Evolutionary conservation across 1,140 invertebrate species (phyloP).

Genomic region (Drosophila sulfurigaster): DNA sequence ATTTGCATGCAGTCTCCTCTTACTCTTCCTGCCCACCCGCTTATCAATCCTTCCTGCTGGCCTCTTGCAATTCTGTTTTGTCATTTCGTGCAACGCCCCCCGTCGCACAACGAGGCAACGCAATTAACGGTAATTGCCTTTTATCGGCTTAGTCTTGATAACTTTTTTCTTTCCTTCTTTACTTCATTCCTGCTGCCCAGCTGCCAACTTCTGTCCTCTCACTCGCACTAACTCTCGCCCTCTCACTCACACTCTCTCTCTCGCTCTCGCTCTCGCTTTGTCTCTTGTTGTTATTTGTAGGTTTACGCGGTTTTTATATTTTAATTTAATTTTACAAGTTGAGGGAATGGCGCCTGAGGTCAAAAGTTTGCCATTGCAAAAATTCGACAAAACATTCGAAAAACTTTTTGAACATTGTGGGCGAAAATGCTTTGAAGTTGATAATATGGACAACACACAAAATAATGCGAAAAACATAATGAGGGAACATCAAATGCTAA

Average conservation of each 20-base stretch:
- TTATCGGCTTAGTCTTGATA: constrained; percentile 83
- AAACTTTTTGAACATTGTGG: constrained; percentile 56
- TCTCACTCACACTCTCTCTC: not conserved
- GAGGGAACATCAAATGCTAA: not conserved
- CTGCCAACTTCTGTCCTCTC: not conserved
- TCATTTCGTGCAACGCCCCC: constrained; percentile 43
- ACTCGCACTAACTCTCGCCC: not conserved
- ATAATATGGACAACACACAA: constrained; percentile 27
- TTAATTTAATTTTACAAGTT: constrained; percentile 82
- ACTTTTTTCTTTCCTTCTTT: constrained; percentile 35
- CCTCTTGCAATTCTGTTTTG: constrained; percentile 61
- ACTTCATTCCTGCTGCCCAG: not conserved
- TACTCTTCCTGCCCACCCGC: not conserved
- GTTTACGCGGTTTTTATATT: constrained; percentile 82
- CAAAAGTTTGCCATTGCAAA: constrained; percentile 69
- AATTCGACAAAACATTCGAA: constrained; percentile 64
- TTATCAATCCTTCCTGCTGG: constrained; percentile 5
- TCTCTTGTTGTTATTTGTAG: constrained; percentile 68
- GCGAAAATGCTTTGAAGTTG: constrained; percentile 71
- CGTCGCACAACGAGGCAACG: constrained; percentile 72
- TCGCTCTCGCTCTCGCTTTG: constrained; percentile 30
- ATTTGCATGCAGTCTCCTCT: constrained; percentile 63
- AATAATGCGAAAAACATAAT: constrained; percentile 40
- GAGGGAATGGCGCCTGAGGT: constrained; percentile 33
- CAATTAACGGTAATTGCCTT: constrained; percentile 83